Evolutionary conservation across 2,797 vertebrate species (phyloP).

Genomic region (Siniperca obscura): DNA sequence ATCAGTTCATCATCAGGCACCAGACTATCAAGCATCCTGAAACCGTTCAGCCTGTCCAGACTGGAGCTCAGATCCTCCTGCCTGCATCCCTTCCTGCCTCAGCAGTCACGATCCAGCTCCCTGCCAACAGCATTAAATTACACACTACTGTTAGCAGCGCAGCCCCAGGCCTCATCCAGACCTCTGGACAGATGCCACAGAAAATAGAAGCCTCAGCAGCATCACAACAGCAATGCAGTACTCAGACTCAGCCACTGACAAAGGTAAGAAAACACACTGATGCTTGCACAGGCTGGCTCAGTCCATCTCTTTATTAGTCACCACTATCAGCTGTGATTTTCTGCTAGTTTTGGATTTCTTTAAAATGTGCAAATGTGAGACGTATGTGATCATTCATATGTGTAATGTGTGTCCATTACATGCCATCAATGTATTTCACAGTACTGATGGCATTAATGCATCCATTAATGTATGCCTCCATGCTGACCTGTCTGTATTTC

Average conservation of each 20-base stretch:
- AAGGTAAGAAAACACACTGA: constrained; percentile 85
- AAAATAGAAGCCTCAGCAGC: constrained; percentile 81
- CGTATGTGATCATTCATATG: not conserved
- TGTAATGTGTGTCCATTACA: not conserved
- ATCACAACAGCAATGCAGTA: constrained; percentile 82
- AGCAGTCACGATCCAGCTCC: constrained; percentile 82
- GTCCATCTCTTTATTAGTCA: constrained; percentile 24
- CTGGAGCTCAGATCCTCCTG: constrained; percentile 87
- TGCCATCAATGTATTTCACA: not conserved
- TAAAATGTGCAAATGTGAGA: constrained; percentile 12
- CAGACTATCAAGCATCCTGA: constrained; percentile 85
- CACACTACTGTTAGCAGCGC: constrained; percentile 79
- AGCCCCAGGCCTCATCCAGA: constrained; percentile 82
- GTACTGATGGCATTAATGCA: constrained; percentile 14
- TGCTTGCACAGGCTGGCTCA: constrained; percentile 8
- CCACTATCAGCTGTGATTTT: constrained; percentile 35
- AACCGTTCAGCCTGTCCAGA: constrained; percentile 70
- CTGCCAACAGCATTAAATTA: constrained; percentile 83
- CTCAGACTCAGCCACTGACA: constrained; percentile 83
- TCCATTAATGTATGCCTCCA: constrained; percentile 4
- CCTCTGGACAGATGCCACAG: constrained; percentile 82
- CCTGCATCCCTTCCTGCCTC: constrained; percentile 85
- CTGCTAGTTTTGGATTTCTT: constrained; percentile 8
- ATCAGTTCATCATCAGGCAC: constrained; percentile 74
- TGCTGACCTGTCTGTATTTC: constrained; percentile 46